Evolutionary conservation across 2,888 invertebrate species (phyloP), one percentile per base, ranked within the genome.

Genomic region (Dryococelus australis): DNA sequence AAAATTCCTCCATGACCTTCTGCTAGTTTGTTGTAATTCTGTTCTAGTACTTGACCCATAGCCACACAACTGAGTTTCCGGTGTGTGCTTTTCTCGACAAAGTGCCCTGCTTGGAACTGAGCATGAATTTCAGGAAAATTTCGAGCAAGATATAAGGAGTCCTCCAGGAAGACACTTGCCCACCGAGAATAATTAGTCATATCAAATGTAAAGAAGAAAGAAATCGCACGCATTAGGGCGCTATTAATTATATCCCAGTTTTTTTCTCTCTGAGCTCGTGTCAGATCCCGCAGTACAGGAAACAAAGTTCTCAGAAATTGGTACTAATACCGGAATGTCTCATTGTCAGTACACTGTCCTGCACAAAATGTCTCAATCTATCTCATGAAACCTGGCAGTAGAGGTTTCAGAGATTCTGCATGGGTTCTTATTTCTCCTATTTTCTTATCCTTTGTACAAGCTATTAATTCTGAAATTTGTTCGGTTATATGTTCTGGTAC

Each of bases 281-380:
- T 79, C 79, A 79, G 79, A 16, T 79, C 79, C 16, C 79, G 24
- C 79, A 79, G 24, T 79, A 79, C 79, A 79, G 79, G 79, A 79
- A 79, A 79, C 79, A 79, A 79, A 79, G 79, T 79, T 79, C 79
- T 79, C 27, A 79, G 79, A 79, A n/a, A n/a, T n/a, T n/a, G n/a
- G n/a, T n/a, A n/a, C n/a, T n/a, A n/a, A n/a, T n/a, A n/a, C n/a
- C n/a, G n/a, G n/a, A n/a, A n/a, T n/a, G n/a, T n/a, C n/a, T n/a
- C n/a, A n/a, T n/a, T n/a, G n/a, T n/a, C n/a, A n/a, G n/a, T n/a
- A n/a, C n/a, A n/a, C n/a, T n/a, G n/a, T n/a, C n/a, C n/a, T n/a
- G n/a, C n/a, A n/a, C 79, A 10, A 79, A 79, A 79, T n/a, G n/a
- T 79, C 27, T 79, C 79, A 24, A 79, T 79, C 79, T 79, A 8